Conservation (phyloP, 2,888 invertebrate genomes). For the Thalpophila matura region DNA sequence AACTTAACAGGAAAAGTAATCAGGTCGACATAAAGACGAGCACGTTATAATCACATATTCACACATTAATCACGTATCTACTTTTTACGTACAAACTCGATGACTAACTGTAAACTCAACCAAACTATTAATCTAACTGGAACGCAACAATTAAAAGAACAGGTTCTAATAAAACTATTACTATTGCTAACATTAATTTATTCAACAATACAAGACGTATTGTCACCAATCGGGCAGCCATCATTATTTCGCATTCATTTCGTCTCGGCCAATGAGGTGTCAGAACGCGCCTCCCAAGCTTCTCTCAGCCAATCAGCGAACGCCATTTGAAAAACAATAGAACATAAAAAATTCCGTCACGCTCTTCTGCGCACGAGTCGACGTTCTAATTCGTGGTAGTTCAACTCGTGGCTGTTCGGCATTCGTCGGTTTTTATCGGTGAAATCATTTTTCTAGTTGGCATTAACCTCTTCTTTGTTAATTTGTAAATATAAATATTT, state of each 20-base stretch:
- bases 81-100: conserved; percentile 36
- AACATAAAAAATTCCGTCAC: conserved; percentile 88
- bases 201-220: conserved; percentile 85
- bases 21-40: conserved; percentile 31
- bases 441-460: conserved; percentile 55
- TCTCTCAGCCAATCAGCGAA: conserved; percentile 77
- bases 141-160: conserved; percentile 69
- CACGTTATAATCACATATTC: conserved; percentile 29
- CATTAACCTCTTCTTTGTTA: conserved; percentile 32
- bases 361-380: conserved; percentile 81
- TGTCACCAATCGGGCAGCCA: conserved; percentile 85
- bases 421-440: conserved; percentile 64
- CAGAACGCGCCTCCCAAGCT: conserved; percentile 80
- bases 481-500: conserved; percentile 23
- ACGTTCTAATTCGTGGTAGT: conserved; percentile 78
- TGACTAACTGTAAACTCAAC: conserved; percentile 57
- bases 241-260: conserved; percentile 87
- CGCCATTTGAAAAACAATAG: conserved; percentile 89
- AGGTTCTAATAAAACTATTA: conserved; percentile 67
- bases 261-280: conserved; percentile 78
- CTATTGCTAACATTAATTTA: conserved; percentile 79
- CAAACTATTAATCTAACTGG: conserved; percentile 57
- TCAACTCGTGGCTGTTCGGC: conserved; percentile 55
- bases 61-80: conserved; percentile 56
- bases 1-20: conserved; percentile 36